Percentiles rank a stretch among this genome's conserved stretches.
phyloP scores from a whole-genome alignment of 2,888 invertebrate genomes.

The Tethea ocularis region DNA sequence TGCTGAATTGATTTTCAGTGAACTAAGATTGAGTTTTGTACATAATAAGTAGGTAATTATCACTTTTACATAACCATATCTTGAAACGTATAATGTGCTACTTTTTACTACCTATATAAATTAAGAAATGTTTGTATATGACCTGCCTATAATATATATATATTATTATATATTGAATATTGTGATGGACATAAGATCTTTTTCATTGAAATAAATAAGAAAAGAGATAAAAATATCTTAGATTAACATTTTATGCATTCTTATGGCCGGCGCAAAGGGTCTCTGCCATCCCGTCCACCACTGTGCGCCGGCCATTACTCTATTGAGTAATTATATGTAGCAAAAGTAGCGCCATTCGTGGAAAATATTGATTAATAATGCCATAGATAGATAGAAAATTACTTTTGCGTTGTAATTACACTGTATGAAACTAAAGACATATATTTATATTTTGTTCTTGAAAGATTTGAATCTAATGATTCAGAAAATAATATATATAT shows the following conservation, averaged over 20 bases:
- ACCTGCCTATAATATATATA: constrained; percentile 9
- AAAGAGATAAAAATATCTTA: constrained; percentile 19
- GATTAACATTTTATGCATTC: constrained; percentile 30
- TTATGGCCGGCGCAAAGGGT: too few species aligned
- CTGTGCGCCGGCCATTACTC: too few species aligned
- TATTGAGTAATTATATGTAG: neutral
- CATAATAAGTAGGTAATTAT: constrained; percentile 16
- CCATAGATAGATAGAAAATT: too few species aligned
- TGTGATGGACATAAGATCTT: neutral
- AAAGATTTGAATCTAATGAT: too few species aligned
- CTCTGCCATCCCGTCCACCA: too few species aligned
- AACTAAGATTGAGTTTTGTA: constrained; percentile 11
- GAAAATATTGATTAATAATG: neutral
- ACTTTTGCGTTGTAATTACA: too few species aligned
- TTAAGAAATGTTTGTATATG: constrained; percentile 11
- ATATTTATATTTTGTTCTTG: too few species aligned
- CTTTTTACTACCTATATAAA: constrained; percentile 24
- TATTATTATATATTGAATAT: constrained; percentile 3
- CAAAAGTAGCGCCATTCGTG: neutral
- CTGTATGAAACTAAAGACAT: too few species aligned
- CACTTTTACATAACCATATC: constrained; percentile 40
- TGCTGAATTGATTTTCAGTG: neutral
- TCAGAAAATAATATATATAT: too few species aligned
- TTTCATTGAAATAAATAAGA: constrained; percentile 18
- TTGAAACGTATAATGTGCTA: constrained; percentile 34